A percentile compares a stretch with the other conserved stretches of the same genome.
Conservation (phyloP, 1,140 invertebrate species). For the Fopius arisanus region DNA sequence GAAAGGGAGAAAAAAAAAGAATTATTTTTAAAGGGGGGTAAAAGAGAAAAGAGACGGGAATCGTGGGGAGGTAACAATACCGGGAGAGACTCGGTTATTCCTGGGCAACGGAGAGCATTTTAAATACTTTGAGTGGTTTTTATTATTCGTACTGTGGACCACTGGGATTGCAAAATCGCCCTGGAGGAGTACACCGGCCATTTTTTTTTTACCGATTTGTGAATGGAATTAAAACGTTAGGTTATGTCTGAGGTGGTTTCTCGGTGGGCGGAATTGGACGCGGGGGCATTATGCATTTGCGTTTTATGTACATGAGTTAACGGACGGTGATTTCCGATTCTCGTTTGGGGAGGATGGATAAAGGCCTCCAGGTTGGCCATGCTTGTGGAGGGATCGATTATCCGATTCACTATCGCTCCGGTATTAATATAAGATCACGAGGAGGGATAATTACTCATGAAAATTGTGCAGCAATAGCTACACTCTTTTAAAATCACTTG, state of each 20-base stretch:
- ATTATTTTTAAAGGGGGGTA: conserved; percentile 2
- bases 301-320: conserved; percentile 3
- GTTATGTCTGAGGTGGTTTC: background rate
- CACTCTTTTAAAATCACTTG: no score
- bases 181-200: conserved; percentile 3
- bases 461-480: no score
- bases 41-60: background rate
- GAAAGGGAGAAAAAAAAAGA: conserved; percentile 7
- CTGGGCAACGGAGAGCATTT: conserved; percentile 12
- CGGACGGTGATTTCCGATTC: conserved; percentile 22
- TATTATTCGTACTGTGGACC: conserved; percentile 22
- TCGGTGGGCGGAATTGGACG: background rate
- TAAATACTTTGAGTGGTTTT: conserved; percentile 33
- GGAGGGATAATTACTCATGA: no score
- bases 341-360: conserved; percentile 6
- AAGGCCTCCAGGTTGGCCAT: conserved; percentile 6
- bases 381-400: conserved; percentile 24
- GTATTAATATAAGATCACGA: conserved; percentile 22
- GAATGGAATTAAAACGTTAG: background rate
- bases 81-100: background rate
- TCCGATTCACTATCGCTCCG: background rate
- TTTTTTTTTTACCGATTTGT: conserved; percentile 17
- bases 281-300: background rate
- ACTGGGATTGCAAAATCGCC: conserved; percentile 18
- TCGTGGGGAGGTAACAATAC: conserved; percentile 1